Conservation (phyloP, 2,888 invertebrate species). For the Phanerotoma sp. region DNA sequence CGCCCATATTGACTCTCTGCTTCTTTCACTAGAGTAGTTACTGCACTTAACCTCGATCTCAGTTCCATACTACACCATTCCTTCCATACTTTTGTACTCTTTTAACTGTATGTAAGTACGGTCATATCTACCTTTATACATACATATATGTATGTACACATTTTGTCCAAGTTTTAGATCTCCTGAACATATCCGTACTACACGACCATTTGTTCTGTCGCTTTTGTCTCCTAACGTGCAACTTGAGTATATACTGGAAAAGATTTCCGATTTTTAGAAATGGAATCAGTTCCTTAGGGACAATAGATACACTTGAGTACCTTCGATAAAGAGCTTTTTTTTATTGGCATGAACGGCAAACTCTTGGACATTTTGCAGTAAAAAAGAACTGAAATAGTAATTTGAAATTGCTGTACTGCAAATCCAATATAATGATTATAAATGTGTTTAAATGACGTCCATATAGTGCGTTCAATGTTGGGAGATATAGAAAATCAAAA, state of each 20-base stretch:
- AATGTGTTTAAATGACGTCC: no score
- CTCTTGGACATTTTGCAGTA: no score
- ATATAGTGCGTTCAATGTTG: no score
- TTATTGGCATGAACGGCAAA: no score
- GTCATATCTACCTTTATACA: background rate
- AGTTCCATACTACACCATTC: conserved; percentile 4
- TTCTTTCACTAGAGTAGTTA: conserved; percentile 19
- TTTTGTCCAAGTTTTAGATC: background rate
- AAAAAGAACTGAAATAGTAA: no score
- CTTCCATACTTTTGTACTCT: conserved; percentile 4
- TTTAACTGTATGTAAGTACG: conserved; percentile 2
- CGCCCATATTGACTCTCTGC: conserved; percentile 29
- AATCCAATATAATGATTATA: no score
- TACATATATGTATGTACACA: background rate
- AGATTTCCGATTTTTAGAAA: conserved; percentile 6
- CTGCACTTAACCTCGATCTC: conserved; percentile 31
- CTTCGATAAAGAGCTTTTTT: background rate
- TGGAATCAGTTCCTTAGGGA: conserved; percentile 4
- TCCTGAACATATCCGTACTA: background rate
- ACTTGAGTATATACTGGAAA: background rate
- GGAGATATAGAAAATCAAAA: no score
- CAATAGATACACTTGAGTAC: background rate
- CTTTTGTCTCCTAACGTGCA: background rate
- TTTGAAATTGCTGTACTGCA: no score
- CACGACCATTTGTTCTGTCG: background rate